Conservation (phyloP, 2,113 vertebrate genomes). For the Hypanus sabinus region DNA sequence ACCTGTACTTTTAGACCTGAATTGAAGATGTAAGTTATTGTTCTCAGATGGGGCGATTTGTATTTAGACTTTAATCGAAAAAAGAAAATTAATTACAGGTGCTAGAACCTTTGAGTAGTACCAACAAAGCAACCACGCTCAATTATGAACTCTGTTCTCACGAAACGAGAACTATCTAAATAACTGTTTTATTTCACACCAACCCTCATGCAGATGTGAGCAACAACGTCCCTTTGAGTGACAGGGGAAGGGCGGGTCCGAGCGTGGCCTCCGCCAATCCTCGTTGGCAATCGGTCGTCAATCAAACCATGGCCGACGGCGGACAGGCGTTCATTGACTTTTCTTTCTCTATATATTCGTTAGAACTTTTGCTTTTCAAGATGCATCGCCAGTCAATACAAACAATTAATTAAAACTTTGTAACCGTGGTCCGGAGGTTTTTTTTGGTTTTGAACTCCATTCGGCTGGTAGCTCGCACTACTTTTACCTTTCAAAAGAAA, state of each 20-base stretch:
- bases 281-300: background rate
- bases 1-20: too few relatives aligned
- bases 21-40: too few relatives aligned
- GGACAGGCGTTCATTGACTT: background rate
- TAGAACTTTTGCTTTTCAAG: background rate
- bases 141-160: too few relatives aligned
- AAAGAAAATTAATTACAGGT: too few relatives aligned
- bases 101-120: too few relatives aligned
- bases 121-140: too few relatives aligned
- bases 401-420: background rate
- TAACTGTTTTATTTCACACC: too few relatives aligned
- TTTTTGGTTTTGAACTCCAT: background rate
- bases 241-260: background rate
- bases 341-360: background rate
- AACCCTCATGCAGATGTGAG: too few relatives aligned
- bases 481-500: slow-evolving; percentile 22
- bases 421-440: background rate
- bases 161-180: too few relatives aligned
- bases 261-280: background rate
- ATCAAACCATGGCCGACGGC: background rate
- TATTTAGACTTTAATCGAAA: too few relatives aligned
- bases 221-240: background rate
- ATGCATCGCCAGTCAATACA: background rate
- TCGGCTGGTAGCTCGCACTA: background rate
- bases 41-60: too few relatives aligned